These are phyloP conservation scores for Gila orcuttii DNA, from an alignment of 2,113 vertebrate genomes.

Conservation along the genomic window DNA sequence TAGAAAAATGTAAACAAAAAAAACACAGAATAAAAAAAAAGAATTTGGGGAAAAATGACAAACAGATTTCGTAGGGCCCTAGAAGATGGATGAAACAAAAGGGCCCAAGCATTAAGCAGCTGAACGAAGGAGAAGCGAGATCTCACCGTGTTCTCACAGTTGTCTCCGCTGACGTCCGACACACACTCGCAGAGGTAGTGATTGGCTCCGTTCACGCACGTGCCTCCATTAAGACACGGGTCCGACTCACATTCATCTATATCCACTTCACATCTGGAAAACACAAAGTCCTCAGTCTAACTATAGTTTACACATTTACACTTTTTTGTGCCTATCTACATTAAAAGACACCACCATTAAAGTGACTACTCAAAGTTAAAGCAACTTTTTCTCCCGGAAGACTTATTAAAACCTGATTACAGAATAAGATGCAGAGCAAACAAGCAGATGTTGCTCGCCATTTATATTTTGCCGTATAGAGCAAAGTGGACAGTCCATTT, in stretches of 20 bases:
- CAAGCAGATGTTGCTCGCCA: no score
- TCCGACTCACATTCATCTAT: constrained; percentile 83
- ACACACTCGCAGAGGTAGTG: constrained; percentile 85
- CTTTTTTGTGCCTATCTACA: no score
- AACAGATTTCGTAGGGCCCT: background rate
- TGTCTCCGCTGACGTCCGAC: constrained; percentile 80
- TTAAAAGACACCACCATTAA: no score
- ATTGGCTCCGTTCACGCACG: constrained; percentile 82
- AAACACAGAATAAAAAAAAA: background rate
- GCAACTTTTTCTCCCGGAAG: no score
- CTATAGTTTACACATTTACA: background rate
- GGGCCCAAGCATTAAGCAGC: no score
- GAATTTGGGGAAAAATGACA: background rate
- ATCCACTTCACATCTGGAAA: constrained; percentile 85
- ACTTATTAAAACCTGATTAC: no score
- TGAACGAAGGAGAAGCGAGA: constrained; percentile 19
- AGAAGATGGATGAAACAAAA: no score
- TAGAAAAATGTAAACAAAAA: background rate
- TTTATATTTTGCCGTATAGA: no score
- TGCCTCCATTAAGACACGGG: constrained; percentile 91
- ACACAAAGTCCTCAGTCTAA: background rate
- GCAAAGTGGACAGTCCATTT: no score
- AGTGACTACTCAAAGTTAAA: no score
- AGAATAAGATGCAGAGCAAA: no score
- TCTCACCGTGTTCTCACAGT: constrained; percentile 88